Evolutionary conservation across 2,113 vertebrate genomes (phyloP).

Genomic region (Cichladusa arquata): DNA sequence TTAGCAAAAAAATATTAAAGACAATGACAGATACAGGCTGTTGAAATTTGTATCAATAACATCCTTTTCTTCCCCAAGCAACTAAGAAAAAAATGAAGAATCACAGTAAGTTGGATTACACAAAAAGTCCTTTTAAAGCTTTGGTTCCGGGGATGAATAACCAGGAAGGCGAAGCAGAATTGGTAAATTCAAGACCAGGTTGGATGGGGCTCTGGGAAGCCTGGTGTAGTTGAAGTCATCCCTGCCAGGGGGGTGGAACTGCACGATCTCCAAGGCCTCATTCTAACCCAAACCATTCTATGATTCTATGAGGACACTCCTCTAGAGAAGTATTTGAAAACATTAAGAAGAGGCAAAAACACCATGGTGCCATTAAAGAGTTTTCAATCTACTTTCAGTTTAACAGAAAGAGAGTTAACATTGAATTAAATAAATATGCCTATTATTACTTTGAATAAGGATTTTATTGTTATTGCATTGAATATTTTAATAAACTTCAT

Average conservation of each 20-base stretch:
- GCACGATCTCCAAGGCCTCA: not conserved
- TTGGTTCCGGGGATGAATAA: not conserved
- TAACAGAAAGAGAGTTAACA: constrained; percentile 49
- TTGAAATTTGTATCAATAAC: not conserved
- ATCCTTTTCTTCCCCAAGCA: not conserved
- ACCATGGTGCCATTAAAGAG: not conserved
- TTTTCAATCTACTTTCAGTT: constrained; percentile 49
- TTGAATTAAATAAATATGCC: constrained; percentile 59
- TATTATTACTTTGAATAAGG: constrained; percentile 57
- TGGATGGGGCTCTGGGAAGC: not conserved
- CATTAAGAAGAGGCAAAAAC: not conserved
- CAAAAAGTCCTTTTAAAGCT: not conserved
- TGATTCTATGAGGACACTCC: not conserved
- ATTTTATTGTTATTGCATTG: constrained; percentile 46
- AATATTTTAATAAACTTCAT: constrained; percentile 71
- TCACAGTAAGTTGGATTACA: not conserved
- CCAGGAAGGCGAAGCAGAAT: not conserved
- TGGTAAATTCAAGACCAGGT: not conserved
- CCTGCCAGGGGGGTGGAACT: not conserved
- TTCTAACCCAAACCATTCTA: not conserved
- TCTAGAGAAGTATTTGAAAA: constrained; percentile 1
- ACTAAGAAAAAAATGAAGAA: not conserved
- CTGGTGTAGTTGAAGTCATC: not conserved
- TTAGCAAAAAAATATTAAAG: not conserved
- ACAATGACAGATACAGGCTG: not conserved